Evolutionary conservation across 2,113 vertebrate species (phyloP).

Genomic region (Neolamprologus fasciatus): DNA sequence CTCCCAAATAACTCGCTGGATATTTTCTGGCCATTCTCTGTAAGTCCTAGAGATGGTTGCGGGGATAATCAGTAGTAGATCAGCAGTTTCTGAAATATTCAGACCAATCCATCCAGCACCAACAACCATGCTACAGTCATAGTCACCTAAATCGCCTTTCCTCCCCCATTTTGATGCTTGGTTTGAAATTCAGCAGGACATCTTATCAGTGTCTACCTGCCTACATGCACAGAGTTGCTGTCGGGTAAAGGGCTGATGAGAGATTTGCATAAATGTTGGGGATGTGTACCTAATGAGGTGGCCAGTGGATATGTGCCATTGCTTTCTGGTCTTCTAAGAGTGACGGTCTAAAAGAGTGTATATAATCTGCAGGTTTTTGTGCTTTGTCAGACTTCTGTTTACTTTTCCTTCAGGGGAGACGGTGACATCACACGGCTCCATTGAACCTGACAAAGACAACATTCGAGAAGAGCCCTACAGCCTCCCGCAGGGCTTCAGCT

Average conservation of each 20-base stretch:
- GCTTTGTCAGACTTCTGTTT: neutral
- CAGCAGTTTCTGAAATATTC: neutral
- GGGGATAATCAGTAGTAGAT: neutral
- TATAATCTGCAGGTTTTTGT: neutral
- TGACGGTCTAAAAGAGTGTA: neutral
- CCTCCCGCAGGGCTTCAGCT: constrained; percentile 90
- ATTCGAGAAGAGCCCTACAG: constrained; percentile 96
- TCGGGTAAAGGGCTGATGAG: neutral
- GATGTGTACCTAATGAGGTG: neutral
- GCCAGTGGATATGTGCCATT: neutral
- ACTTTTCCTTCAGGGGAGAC: constrained; percentile 76
- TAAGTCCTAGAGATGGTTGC: neutral
- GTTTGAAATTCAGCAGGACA: neutral
- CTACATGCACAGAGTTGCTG: neutral
- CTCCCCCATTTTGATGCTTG: neutral
- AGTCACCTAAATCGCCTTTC: rapidly evolving
- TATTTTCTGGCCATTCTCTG: neutral
- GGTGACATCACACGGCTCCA: constrained; percentile 91
- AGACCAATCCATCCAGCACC: neutral
- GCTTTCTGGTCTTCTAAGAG: neutral
- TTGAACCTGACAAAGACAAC: constrained; percentile 92
- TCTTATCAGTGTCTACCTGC: neutral
- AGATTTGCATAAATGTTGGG: neutral
- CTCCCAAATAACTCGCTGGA: rapidly evolving
- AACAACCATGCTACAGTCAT: neutral